phyloP scores from a whole-genome alignment of 2,888 invertebrate species.

The Phyllotreta cruciferae region DNA sequence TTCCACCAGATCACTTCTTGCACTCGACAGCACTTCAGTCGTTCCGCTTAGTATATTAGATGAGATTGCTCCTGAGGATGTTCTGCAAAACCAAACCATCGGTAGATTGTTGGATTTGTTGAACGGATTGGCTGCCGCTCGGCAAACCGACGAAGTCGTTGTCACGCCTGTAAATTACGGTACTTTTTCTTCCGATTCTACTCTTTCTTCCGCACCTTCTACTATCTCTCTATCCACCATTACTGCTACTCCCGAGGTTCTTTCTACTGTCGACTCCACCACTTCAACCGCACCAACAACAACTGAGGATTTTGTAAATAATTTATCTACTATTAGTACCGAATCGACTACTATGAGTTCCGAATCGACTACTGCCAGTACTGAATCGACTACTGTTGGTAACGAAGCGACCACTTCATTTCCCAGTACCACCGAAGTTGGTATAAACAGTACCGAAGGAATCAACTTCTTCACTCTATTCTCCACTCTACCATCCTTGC shows the following conservation, averaged over 20 bases:
- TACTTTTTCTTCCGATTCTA: constrained; percentile 17
- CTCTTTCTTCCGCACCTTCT: constrained; percentile 9
- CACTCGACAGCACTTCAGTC: constrained; percentile 52
- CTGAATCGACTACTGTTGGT: constrained; percentile 22
- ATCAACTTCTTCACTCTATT: constrained; percentile 48
- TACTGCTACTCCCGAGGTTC: constrained; percentile 14
- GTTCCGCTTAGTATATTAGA: constrained; percentile 54
- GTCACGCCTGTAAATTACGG: constrained; percentile 49
- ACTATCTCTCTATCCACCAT: constrained; percentile 19
- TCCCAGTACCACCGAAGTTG: constrained; percentile 63
- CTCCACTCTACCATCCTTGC: constrained; percentile 48
- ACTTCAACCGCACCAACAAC: constrained; percentile 8
- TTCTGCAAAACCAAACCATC: constrained; percentile 55
- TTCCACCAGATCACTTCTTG: constrained; percentile 47
- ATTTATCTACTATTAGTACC: not conserved
- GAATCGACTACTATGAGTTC: constrained; percentile 5
- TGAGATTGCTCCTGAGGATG: constrained; percentile 53
- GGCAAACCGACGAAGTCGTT: constrained; percentile 44
- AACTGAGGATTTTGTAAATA: too few relatives aligned
- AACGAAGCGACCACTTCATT: constrained; percentile 42
- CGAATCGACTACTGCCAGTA: constrained; percentile 13
- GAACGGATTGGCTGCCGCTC: constrained; percentile 56
- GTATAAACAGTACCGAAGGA: constrained; percentile 56
- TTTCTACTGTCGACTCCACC: constrained; percentile 21
- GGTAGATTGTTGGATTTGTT: constrained; percentile 55